phyloP scores from a whole-genome alignment of 2,888 invertebrate genomes.

The Schizotus pectinicornis region DNA sequence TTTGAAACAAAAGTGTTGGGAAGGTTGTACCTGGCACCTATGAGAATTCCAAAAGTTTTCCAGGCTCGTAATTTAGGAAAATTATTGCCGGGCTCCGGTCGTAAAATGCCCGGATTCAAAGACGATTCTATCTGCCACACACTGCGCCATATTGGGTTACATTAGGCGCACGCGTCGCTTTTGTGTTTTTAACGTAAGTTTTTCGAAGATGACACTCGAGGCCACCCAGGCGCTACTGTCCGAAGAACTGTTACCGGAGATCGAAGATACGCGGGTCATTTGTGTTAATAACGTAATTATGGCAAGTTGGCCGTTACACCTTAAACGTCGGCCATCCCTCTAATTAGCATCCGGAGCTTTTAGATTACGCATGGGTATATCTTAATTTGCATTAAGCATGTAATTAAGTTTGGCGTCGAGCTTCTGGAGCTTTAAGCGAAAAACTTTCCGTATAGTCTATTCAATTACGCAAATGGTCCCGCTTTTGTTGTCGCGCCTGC shows the following conservation, averaged over 20 bases:
- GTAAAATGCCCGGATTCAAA: slow-evolving; percentile 37
- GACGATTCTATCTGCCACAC: slow-evolving; percentile 38
- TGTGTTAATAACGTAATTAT: slow-evolving; percentile 27
- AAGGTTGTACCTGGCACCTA: slow-evolving; percentile 41
- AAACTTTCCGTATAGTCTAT: slow-evolving; percentile 19
- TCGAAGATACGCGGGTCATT: slow-evolving; percentile 18
- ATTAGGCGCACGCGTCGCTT: slow-evolving; percentile 32
- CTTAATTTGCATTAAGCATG: slow-evolving; percentile 24
- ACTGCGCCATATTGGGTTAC: slow-evolving; percentile 46
- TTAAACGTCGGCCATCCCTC: slow-evolving; percentile 13
- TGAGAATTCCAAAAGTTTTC: slow-evolving; percentile 44
- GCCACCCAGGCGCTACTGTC: not conserved
- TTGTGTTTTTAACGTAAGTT: not conserved
- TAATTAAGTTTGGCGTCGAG: slow-evolving; percentile 20
- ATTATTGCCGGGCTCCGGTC: slow-evolving; percentile 38
- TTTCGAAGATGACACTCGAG: not conserved
- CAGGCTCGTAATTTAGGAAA: slow-evolving; percentile 45
- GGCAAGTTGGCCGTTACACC: slow-evolving; percentile 16
- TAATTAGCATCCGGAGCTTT: slow-evolving; percentile 14
- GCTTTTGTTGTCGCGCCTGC: slow-evolving; percentile 22
- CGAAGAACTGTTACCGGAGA: slow-evolving; percentile 3
- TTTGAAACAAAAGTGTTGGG: too few relatives aligned
- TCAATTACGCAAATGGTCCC: slow-evolving; percentile 28
- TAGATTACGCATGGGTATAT: slow-evolving; percentile 16
- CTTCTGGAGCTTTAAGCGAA: slow-evolving; percentile 13